These are phyloP conservation scores for Glyphotaelius pellucidus DNA, from an alignment of 2,888 invertebrate species.

Conservation along the genomic window DNA sequence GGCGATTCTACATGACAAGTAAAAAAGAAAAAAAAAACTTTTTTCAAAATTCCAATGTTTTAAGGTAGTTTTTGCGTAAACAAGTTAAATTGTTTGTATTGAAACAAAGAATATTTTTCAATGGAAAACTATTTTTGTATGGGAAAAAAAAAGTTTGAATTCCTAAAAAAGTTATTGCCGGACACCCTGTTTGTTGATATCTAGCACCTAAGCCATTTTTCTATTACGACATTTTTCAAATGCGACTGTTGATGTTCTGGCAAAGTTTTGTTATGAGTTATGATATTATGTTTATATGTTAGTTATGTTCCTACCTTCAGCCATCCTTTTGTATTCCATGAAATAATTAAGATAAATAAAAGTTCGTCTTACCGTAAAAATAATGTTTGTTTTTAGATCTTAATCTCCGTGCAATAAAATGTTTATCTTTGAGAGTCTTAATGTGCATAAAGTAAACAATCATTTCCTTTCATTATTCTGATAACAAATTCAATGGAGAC, in stretches of 20 bases:
- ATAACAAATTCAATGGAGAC: background rate
- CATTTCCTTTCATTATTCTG: background rate
- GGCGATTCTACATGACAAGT: no score
- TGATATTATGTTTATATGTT: background rate
- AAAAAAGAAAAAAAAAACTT: no score
- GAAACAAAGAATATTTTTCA: no score
- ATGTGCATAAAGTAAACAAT: conserved; percentile 45
- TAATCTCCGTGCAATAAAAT: background rate
- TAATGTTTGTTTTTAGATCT: background rate
- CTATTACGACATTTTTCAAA: background rate
- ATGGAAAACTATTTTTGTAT: no score
- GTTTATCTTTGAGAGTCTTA: background rate
- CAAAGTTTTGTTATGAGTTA: background rate
- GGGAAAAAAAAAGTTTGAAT: no score
- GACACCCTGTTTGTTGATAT: no score
- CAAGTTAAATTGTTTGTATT: no score
- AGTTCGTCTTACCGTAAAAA: background rate
- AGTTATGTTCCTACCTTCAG: background rate
- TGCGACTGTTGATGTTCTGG: background rate
- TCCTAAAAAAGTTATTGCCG: no score
- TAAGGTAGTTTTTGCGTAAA: no score
- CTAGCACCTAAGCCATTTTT: no score
- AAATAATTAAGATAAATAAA: background rate
- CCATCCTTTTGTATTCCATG: background rate
- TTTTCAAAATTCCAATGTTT: no score